A percentile compares a stretch with the other conserved stretches of the same genome.
These are phyloP conservation scores for Leptodactylus fuscus DNA, from an alignment of 2,113 vertebrate species.

Conservation along the genomic window DNA sequence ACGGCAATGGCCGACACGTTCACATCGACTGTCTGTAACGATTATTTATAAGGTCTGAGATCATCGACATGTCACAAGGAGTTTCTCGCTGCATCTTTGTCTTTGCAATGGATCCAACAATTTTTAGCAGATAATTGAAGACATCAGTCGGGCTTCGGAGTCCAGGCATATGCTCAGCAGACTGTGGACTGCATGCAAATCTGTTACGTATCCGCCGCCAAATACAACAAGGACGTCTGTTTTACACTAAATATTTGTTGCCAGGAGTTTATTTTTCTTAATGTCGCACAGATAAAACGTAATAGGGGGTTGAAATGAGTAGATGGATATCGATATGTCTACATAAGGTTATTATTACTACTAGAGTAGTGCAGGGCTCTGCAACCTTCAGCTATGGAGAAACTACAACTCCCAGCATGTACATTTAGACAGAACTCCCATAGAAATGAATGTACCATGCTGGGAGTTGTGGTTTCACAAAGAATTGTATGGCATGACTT, in stretches of 20 bases:
- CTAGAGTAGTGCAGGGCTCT: too few species aligned
- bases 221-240: constrained; percentile 43
- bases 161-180: constrained; percentile 12
- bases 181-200: constrained; percentile 12
- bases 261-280: background rate
- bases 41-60: background rate
- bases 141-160: background rate
- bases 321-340: background rate
- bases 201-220: background rate
- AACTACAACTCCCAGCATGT: too few species aligned
- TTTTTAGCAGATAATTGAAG: background rate
- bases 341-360: background rate
- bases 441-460: too few species aligned
- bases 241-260: constrained; percentile 34
- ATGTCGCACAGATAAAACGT: background rate
- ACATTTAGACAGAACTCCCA: too few species aligned
- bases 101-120: background rate
- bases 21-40: background rate
- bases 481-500: too few species aligned
- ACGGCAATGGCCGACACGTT: background rate
- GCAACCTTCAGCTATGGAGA: too few species aligned
- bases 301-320: background rate
- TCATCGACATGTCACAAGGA: background rate
- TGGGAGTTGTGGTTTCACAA: too few species aligned
- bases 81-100: background rate